Conservation (phyloP, 2,113 vertebrate species). For the Cyprinodon brontotheroides region DNA sequence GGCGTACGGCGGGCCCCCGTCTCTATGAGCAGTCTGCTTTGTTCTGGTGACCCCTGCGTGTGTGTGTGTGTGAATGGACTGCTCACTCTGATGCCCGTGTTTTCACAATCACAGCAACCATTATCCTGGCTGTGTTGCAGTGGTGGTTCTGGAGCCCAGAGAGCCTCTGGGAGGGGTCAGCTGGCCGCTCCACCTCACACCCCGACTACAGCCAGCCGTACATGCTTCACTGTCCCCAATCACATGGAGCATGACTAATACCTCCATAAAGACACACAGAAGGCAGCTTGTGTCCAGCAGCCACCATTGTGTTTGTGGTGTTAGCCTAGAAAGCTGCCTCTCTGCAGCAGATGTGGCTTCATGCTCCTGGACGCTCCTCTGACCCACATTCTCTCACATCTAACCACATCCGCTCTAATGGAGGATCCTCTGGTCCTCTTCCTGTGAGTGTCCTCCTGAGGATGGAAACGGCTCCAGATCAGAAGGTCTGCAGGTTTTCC, state of each 20-base stretch:
- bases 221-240: constrained; percentile 54
- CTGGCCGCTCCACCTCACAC: constrained; percentile 59
- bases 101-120: constrained; percentile 39
- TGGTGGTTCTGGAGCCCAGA: constrained; percentile 48
- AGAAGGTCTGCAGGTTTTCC: too few relatives aligned
- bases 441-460: too few relatives aligned
- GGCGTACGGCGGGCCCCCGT: constrained; percentile 59
- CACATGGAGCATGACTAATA: constrained; percentile 79
- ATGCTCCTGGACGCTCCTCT: constrained; percentile 46
- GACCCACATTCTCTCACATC: constrained; percentile 64
- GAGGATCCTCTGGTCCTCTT: too few relatives aligned
- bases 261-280: constrained; percentile 69
- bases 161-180: constrained; percentile 61
- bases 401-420: constrained; percentile 21
- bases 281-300: constrained; percentile 60
- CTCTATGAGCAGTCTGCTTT: constrained; percentile 41
- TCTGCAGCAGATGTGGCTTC: constrained; percentile 65
- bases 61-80: constrained; percentile 53
- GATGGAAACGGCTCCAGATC: too few relatives aligned
- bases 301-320: constrained; percentile 69
- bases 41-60: constrained; percentile 44
- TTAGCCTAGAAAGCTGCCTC: constrained; percentile 54
- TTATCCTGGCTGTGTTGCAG: constrained; percentile 20
- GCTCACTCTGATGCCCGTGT: constrained; percentile 37
- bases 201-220: constrained; percentile 37